Percentiles rank a stretch among this genome's conserved stretches.
Conservation (phyloP, 2,888 invertebrate species). For the Eupithecia pulchellata region DNA sequence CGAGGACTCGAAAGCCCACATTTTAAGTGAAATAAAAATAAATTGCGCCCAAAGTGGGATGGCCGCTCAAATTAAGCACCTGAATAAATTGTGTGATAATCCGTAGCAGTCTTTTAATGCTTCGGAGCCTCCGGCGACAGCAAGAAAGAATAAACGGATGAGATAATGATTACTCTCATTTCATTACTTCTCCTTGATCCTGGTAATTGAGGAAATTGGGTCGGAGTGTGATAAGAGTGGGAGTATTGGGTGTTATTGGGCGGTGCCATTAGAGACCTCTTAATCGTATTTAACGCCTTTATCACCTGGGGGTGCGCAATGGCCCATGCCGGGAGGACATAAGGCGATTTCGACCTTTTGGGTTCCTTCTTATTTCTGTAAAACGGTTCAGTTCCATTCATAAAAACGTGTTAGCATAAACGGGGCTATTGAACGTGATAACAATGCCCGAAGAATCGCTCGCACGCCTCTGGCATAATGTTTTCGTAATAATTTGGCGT, state of each 20-base stretch:
- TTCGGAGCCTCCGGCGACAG: slow-evolving; percentile 71
- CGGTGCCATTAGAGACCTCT: slow-evolving; percentile 74
- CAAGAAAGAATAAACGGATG: slow-evolving; percentile 76
- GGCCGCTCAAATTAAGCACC: slow-evolving; percentile 84
- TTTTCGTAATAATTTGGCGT: slow-evolving; percentile 48
- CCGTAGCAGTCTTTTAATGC: slow-evolving; percentile 81
- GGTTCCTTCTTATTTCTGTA: slow-evolving; percentile 53
- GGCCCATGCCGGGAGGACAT: slow-evolving; percentile 63
- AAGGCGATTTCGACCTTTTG: slow-evolving; percentile 54
- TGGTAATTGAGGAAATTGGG: slow-evolving; percentile 83
- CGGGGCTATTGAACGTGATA: slow-evolving; percentile 49
- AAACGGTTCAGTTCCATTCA: slow-evolving; percentile 47
- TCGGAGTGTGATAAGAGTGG: slow-evolving; percentile 75
- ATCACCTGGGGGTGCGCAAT: slow-evolving; percentile 80
- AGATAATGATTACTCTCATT: slow-evolving; percentile 84
- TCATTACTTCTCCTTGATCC: slow-evolving; percentile 83
- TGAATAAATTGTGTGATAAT: slow-evolving; percentile 85
- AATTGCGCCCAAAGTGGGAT: slow-evolving; percentile 80
- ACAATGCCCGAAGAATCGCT: slow-evolving; percentile 45
- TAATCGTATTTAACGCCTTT: slow-evolving; percentile 82
- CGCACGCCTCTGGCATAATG: slow-evolving; percentile 39
- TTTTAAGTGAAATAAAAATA: slow-evolving; percentile 83
- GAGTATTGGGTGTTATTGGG: slow-evolving; percentile 73
- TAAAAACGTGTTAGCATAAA: slow-evolving; percentile 54
- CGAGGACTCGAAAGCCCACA: slow-evolving; percentile 56